Conservation (phyloP, 2,113 vertebrate genomes). For the Papio anubis region DNA sequence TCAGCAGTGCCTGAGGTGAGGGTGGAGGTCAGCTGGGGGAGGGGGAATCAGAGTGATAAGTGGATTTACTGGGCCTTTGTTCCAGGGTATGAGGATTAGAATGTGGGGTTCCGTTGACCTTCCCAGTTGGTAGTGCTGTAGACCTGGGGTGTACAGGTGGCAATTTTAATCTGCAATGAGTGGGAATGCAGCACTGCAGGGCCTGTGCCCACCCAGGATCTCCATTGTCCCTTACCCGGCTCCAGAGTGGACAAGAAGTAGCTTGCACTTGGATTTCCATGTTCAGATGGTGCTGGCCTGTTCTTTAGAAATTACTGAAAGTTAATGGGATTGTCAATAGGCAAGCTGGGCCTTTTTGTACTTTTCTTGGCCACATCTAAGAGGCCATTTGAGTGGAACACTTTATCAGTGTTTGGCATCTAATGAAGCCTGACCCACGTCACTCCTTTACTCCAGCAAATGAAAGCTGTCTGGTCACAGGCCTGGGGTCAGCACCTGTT, state of each 20-base stretch:
- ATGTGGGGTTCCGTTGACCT: not conserved
- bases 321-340: not conserved
- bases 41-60: not conserved
- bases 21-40: not conserved
- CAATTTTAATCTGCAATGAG: accelerated
- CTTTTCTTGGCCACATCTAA: not conserved
- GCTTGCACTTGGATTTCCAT: not conserved
- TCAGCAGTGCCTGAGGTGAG: not conserved
- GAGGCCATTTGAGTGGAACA: not conserved
- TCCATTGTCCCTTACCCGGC: not conserved
- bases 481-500: not conserved
- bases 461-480: not conserved
- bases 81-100: not conserved
- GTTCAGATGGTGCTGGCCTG: not conserved
- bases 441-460: not conserved
- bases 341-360: not conserved
- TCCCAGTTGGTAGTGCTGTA: not conserved
- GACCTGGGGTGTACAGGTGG: too few relatives aligned
- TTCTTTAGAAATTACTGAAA: conserved; percentile 2
- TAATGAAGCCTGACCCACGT: not conserved
- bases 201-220: not conserved
- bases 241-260: not conserved
- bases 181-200: not conserved
- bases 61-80: not conserved
- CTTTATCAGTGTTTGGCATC: not conserved